phyloP scores from a whole-genome alignment of 2,888 invertebrate genomes.

The Netelia melanura region DNA sequence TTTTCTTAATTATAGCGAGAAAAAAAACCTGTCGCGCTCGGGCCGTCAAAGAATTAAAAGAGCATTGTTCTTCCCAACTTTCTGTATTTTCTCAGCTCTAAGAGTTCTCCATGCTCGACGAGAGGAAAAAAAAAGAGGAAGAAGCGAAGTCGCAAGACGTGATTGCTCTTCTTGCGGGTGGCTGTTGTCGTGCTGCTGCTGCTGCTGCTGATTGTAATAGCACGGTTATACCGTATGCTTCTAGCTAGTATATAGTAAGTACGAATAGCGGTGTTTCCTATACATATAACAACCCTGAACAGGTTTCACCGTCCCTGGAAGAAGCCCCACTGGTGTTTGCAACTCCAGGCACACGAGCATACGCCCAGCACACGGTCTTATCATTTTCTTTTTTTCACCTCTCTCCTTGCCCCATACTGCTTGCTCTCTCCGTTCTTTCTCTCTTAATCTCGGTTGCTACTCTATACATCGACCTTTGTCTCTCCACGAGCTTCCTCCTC shows the following conservation, averaged over 20 bases:
- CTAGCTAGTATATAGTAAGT: not conserved
- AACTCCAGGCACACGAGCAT: conserved; percentile 42
- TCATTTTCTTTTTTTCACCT: conserved; percentile 23
- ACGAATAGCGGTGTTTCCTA: conserved; percentile 23
- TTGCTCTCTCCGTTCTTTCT: conserved; percentile 19
- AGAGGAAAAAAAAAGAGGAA: not conserved
- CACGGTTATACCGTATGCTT: not conserved
- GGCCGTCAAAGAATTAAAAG: not conserved
- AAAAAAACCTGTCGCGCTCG: not conserved
- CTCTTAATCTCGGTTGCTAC: not conserved
- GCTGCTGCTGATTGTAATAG: conserved; percentile 26
- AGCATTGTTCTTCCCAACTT: not conserved
- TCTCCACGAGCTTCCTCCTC: conserved; percentile 15
- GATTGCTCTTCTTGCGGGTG: conserved; percentile 12
- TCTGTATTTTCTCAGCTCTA: not conserved
- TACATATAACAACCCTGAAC: conserved; percentile 22
- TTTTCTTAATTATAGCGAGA: not conserved
- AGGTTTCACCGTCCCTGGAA: conserved; percentile 41
- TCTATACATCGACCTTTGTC: conserved; percentile 25
- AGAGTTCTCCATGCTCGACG: not conserved
- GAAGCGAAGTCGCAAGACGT: not conserved
- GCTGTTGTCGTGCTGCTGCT: not conserved
- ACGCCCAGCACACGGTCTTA: conserved; percentile 26
- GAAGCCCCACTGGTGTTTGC: conserved; percentile 57
- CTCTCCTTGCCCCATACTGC: conserved; percentile 37